Base-by-base conservation (phyloP, 1,140 invertebrate species). In the Bombus soroeensis region DNA sequence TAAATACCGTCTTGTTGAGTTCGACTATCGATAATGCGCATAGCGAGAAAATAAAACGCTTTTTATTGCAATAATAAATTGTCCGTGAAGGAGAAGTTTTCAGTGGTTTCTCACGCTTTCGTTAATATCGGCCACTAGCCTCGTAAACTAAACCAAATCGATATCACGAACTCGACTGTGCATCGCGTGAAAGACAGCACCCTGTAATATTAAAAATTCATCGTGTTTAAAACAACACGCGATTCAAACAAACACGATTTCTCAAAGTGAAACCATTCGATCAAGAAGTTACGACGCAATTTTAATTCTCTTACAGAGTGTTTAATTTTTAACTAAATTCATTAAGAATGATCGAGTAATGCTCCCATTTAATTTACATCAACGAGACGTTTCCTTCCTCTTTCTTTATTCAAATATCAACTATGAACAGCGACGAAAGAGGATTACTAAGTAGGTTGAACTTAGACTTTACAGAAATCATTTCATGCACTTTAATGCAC, bases 101-200 rank as follows among this genome's bases (percentile, higher is more conserved):
- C 66, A 34, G 4, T 4, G 25, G 6, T 15, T 25, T 79, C 25
- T 59, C 32, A n/a, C 41, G 25, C 76, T 80, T 80, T 64, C 32
- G 53, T 72, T 85, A 80, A 72, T 64, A 71, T 80, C 32, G 66
- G 57, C 43, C 39, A 39, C 39, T 78, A 34, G 47, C 39, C 47
- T 84, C 82, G n/a, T 78, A 79, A 79, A 84, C 66, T 64, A 62
- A 73, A 57, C 72, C 77, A 37, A 72, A 80, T 85, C 83, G 77
- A 80, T 80, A 80, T 59, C n/a, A 18, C 73, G 6, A 28, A 18
- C 3, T 25, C 34, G 37, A 1, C 9, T 13, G 64, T 66, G 32
- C 18, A 34, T 84, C 43, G 53, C 76, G 53, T 22, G 39, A 43
- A 22, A 34, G 68, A 80, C 28, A 72, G 25, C 39, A 13, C 41